A percentile compares a stretch with the other conserved stretches of the same genome.
Conservation (phyloP, 2,797 vertebrate genomes). For the Calcarius lapponicus region DNA sequence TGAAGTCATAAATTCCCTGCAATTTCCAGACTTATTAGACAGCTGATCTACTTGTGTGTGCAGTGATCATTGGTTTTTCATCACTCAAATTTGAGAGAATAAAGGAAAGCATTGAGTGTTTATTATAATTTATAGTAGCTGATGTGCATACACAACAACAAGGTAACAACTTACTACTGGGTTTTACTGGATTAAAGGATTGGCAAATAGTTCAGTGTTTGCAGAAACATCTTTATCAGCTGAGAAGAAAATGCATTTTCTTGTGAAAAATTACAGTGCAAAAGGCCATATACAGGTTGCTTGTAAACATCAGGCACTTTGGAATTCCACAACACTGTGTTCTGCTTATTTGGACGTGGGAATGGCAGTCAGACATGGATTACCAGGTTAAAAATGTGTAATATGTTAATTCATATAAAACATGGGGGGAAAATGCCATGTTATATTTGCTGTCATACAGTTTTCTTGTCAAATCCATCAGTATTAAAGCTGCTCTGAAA, state of each 20-base stretch:
- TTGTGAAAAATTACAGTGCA: background rate
- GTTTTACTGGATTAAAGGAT: background rate
- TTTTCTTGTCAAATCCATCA: background rate
- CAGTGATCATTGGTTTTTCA: background rate
- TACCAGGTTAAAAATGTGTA: background rate
- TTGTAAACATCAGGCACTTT: background rate
- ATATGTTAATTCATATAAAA: background rate
- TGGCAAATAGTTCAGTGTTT: background rate
- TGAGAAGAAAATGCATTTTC: background rate
- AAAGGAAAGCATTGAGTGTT: background rate
- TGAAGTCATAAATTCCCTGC: background rate
- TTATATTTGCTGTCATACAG: background rate
- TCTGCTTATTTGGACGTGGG: background rate
- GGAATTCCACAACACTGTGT: background rate
- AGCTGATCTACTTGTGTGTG: background rate
- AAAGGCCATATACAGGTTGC: background rate
- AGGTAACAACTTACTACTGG: background rate
- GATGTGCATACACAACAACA: background rate
- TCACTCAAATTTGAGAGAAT: background rate
- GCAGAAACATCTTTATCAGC: background rate
- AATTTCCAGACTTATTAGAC: background rate
- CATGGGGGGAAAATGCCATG: rapidly evolving
- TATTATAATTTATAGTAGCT: background rate
- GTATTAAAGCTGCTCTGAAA: background rate
- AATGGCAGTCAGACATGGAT: background rate